Percentiles rank a stretch among this genome's conserved stretches.
Evolutionary conservation across 2,797 vertebrate genomes (phyloP).

Genomic region (Protonibea diacanthus): DNA sequence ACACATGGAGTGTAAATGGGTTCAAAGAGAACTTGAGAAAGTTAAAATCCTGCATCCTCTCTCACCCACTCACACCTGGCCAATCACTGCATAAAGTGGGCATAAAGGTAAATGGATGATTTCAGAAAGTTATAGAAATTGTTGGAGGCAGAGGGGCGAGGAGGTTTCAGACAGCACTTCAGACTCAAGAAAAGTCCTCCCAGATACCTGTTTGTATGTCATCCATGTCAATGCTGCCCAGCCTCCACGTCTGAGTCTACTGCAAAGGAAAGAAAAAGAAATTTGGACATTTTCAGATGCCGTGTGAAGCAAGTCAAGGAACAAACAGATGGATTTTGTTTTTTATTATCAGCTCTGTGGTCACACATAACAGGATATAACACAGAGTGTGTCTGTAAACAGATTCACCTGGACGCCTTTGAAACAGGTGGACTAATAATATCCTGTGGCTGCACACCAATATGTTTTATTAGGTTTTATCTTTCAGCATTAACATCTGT

Average conservation of each 20-base stretch:
- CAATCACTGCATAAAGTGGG: not conserved
- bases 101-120: not conserved
- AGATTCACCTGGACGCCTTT: slow-evolving; percentile 22
- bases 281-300: not conserved
- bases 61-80: not conserved
- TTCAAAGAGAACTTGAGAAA: not conserved
- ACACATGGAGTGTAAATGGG: not conserved
- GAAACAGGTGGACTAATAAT: slow-evolving; percentile 40
- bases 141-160: not conserved
- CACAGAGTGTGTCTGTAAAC: not conserved
- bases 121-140: not conserved
- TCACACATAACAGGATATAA: slow-evolving; percentile 1
- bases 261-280: not conserved
- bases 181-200: not conserved
- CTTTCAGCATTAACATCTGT: slow-evolving; percentile 55
- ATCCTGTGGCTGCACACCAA: slow-evolving; percentile 24
- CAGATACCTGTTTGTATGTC: not conserved
- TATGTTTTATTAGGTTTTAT: slow-evolving; percentile 21
- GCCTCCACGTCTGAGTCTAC: not conserved
- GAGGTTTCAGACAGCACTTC: not conserved
- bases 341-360: not conserved
- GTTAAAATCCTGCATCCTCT: not conserved
- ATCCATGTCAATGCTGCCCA: not conserved
- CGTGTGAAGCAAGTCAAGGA: not conserved
- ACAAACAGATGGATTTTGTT: not conserved